Percentiles rank a stretch among this genome's conserved stretches.
phyloP scores from a whole-genome alignment of 2,888 invertebrate genomes.

The Dioctria rufipes region DNA sequence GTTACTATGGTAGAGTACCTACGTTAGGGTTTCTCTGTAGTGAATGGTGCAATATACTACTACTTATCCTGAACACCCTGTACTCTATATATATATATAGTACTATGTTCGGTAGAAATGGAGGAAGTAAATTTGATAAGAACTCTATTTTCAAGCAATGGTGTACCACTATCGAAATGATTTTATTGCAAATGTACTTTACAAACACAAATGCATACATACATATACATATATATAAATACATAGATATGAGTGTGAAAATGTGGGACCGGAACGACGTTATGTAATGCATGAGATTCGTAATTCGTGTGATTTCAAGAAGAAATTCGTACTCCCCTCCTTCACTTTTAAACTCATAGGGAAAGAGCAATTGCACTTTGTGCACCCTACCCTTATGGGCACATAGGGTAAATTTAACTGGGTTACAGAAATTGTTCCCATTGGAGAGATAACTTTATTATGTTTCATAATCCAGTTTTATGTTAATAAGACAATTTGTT shows the following conservation, averaged over 20 bases:
- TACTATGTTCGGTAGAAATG: slow-evolving; percentile 12
- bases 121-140: slow-evolving; percentile 43
- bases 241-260: too few species aligned
- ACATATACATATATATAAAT: too few species aligned
- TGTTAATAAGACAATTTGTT: slow-evolving; percentile 32
- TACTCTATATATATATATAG: not conserved
- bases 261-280: too few species aligned
- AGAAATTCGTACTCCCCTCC: not conserved
- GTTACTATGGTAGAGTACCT: too few species aligned
- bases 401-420: too few species aligned
- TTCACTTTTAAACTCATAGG: not conserved
- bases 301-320: slow-evolving; percentile 21
- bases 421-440: too few species aligned
- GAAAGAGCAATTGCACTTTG: slow-evolving; percentile 1
- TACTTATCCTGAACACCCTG: too few species aligned
- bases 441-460: slow-evolving; percentile 34
- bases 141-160: not conserved
- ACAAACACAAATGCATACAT: too few species aligned
- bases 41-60: too few species aligned
- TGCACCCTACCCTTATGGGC: not conserved
- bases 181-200: not conserved
- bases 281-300: not conserved
- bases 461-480: slow-evolving; percentile 26
- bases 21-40: too few species aligned
- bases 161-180: not conserved